Evolutionary conservation across 2,113 vertebrate species (phyloP).

Genomic region (Callospermophilus lateralis): DNA sequence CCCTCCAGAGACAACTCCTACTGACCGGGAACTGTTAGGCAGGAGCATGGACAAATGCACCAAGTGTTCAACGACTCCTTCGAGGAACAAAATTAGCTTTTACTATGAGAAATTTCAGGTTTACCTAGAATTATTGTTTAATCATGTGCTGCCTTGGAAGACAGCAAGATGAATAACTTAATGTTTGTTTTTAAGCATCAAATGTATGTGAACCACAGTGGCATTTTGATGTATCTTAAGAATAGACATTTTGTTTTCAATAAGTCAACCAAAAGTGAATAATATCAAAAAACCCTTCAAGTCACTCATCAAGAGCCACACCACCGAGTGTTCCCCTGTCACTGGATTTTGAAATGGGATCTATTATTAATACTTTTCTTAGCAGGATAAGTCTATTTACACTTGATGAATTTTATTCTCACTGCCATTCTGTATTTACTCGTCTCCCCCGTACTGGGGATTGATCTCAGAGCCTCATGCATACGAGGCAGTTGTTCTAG

Average conservation of each 20-base stretch:
- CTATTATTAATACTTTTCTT: background rate
- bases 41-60: background rate
- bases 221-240: slow-evolving; percentile 45
- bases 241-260: slow-evolving; percentile 9
- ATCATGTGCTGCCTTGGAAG: background rate
- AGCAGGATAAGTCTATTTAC: slow-evolving; percentile 24
- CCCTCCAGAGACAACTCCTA: background rate
- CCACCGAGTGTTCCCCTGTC: background rate
- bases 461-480: too few species aligned
- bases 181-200: background rate
- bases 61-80: background rate
- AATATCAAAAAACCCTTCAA: background rate
- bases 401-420: slow-evolving; percentile 54
- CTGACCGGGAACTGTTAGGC: background rate
- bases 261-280: background rate
- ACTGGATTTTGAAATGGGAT: background rate
- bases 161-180: background rate
- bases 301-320: background rate
- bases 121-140: background rate
- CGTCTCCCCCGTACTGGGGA: too few species aligned
- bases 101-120: background rate
- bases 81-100: background rate
- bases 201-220: background rate
- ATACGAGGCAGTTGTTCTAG: too few species aligned
- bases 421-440: too few species aligned